Evolutionary conservation across 2,113 vertebrate species (phyloP), one percentile per base, ranked within the genome.

Genomic region (Cromileptes altivelis): DNA sequence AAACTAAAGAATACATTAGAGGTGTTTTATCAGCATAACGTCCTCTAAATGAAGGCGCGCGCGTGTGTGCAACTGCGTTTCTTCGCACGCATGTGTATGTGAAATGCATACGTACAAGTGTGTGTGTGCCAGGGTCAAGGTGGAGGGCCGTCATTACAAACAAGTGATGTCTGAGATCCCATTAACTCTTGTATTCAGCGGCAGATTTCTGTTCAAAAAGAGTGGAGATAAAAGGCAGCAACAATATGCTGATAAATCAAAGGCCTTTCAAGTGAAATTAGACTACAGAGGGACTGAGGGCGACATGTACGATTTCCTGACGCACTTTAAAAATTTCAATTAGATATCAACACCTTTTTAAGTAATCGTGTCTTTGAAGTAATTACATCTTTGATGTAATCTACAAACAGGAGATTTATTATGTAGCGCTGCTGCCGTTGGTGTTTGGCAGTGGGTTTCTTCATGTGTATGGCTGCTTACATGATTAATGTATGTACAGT

Each of bases 1-100:
- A 92, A 93, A 94, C 90, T 87, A 93, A 93, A 94, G 94, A 95
- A 95, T 96, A 94, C 75, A 94, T 95, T 95, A 95, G 49, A 80
- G 68, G 75, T 87, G 90, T 92, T 91, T 91, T 89, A 92, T 93
- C 84, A 88, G 52, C 79, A 62, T 80, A 74, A 74, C 81, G 67
- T 65, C 75, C 27, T 73, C 78, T 86, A 52, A 87, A 85, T 86
- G 72, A 85, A 84, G 62, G 18, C 19, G 65, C 37, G 65, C n/a
- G 65, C 21, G 6, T 53, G 18, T 25, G 55, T 70, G 63, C 25
- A 0, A 69, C 55, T 30, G 72, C 70, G 58, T 82, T 80, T 85
- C 65, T 80, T 79, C 70, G 86, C 86, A 47, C 4, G 3, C 3
- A 2, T 56, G 78, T 85, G 72, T 70, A 70, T 53, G 77, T 62